Evolutionary conservation across 2,797 vertebrate species (phyloP).

Genomic region (Clarias laeviceps): DNA sequence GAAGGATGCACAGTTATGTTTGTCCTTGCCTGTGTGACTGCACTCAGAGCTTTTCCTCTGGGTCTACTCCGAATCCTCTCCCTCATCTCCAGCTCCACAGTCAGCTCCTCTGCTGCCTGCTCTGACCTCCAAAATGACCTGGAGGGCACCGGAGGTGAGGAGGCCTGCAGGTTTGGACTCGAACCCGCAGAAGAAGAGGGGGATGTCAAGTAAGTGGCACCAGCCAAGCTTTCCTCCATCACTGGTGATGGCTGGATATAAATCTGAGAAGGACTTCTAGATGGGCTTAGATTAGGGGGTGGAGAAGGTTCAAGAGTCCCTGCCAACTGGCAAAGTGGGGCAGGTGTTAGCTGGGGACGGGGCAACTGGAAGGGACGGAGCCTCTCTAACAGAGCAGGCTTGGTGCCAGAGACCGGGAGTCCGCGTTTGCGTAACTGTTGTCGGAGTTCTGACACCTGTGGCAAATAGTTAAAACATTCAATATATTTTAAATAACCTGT

Average conservation of each 20-base stretch:
- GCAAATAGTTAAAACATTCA: conserved; percentile 1
- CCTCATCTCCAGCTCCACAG: conserved; percentile 79
- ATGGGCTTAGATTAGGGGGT: conserved; percentile 60
- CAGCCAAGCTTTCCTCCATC: conserved; percentile 62
- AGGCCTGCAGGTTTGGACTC: conserved; percentile 73
- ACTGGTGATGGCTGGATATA: conserved; percentile 66
- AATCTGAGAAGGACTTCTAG: conserved; percentile 48
- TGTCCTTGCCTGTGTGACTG: conserved; percentile 61
- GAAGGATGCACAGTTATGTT: not conserved
- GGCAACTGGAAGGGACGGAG: conserved; percentile 83
- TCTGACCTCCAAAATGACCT: conserved; percentile 70
- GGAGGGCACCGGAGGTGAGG: conserved; percentile 65
- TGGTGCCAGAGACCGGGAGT: conserved; percentile 89
- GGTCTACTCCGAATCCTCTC: conserved; percentile 78
- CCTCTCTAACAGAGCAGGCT: conserved; percentile 84
- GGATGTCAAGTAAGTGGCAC: conserved; percentile 67
- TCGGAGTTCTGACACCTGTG: conserved; percentile 87
- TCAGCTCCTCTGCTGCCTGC: conserved; percentile 73
- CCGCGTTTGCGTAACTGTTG: conserved; percentile 88
- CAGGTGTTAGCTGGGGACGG: conserved; percentile 68
- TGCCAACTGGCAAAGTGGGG: conserved; percentile 72
- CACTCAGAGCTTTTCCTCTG: conserved; percentile 62
- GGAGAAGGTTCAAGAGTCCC: conserved; percentile 59
- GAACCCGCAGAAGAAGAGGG: conserved; percentile 70
- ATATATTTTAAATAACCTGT: not conserved